Evolutionary conservation across 2,888 invertebrate genomes (phyloP).

Genomic region (Choristoneura rosaceana): DNA sequence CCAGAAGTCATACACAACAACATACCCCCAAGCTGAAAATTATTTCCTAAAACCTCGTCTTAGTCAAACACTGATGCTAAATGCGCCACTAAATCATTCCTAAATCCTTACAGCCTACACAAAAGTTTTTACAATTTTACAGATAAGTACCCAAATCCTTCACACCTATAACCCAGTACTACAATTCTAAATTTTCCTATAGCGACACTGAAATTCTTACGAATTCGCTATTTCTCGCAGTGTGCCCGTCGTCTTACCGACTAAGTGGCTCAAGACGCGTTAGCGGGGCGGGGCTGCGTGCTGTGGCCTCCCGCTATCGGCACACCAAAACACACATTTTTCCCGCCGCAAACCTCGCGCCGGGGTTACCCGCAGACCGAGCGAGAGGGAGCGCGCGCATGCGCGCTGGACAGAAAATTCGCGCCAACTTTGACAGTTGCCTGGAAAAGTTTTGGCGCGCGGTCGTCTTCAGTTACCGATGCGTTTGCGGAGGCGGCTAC

Average conservation of each 20-base stretch:
- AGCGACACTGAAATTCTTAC: not conserved
- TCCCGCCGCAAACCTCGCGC: constrained; percentile 86
- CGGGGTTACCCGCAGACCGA: constrained; percentile 84
- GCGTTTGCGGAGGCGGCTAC: not conserved
- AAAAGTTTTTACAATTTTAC: not conserved
- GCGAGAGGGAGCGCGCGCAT: constrained; percentile 58
- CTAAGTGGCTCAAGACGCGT: constrained; percentile 85
- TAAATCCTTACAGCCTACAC: not conserved
- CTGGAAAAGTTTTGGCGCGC: constrained; percentile 51
- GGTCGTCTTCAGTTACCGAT: constrained; percentile 43
- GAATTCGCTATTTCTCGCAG: constrained; percentile 50
- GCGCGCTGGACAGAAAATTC: constrained; percentile 57
- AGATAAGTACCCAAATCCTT: not conserved
- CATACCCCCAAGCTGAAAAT: not conserved
- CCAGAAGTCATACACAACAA: not conserved
- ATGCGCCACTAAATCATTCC: not conserved
- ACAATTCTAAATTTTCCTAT: not conserved
- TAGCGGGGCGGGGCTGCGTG: constrained; percentile 73
- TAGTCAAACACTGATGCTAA: not conserved
- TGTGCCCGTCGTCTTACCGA: constrained; percentile 80
- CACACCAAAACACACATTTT: constrained; percentile 87
- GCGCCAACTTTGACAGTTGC: constrained; percentile 78
- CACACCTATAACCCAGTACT: not conserved
- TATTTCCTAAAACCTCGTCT: not conserved
- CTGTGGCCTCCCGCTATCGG: constrained; percentile 83